Percentiles rank a stretch among this genome's conserved stretches.
Evolutionary conservation across 2,888 invertebrate genomes (phyloP).

Genomic region (Sphecodes monilicornis): DNA sequence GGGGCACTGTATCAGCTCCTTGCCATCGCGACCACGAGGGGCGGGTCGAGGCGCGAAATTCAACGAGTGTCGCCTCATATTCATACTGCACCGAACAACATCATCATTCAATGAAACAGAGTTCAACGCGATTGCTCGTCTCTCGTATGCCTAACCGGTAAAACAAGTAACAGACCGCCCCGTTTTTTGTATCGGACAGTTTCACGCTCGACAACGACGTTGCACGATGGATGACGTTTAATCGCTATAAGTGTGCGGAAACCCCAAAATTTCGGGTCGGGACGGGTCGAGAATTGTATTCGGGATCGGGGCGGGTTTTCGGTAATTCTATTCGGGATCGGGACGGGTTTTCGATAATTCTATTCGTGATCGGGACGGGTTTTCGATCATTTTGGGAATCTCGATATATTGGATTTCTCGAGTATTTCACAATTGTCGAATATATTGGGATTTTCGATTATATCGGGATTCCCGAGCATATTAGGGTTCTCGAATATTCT

Average conservation of each 20-base stretch:
- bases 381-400: too few relatives aligned
- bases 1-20: conserved; percentile 92
- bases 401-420: too few relatives aligned
- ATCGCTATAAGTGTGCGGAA: background rate
- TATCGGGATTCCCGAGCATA: too few relatives aligned
- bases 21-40: conserved; percentile 88
- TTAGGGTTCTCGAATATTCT: background rate
- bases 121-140: conserved; percentile 61
- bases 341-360: too few relatives aligned
- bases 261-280: background rate
- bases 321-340: too few relatives aligned
- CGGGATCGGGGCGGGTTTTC: background rate
- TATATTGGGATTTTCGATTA: background rate
- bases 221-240: conserved; percentile 22
- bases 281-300: background rate
- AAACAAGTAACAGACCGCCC: background rate
- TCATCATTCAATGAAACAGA: conserved; percentile 58
- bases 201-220: background rate
- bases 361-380: too few relatives aligned
- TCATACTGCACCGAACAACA: conserved; percentile 80
- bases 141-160: conserved; percentile 47
- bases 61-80: conserved; percentile 82
- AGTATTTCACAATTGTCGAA: background rate
- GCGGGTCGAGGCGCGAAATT: conserved; percentile 82
- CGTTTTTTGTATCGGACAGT: background rate